These are phyloP conservation scores for Musca vetustissima DNA, from an alignment of 1,140 invertebrate genomes.

Conservation along the genomic window DNA sequence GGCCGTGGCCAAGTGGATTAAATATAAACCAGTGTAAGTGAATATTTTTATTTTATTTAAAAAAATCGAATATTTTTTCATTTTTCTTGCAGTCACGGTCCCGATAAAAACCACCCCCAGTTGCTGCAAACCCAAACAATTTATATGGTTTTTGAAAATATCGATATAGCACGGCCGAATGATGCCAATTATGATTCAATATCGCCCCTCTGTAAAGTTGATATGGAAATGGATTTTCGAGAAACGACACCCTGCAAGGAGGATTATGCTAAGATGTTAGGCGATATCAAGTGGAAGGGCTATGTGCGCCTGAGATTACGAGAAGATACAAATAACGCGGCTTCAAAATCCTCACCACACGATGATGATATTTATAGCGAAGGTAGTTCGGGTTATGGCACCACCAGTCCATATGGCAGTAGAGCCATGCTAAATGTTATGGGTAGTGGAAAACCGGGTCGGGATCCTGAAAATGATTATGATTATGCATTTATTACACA, in stretches of 20 bases:
- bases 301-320: conserved; percentile 48
- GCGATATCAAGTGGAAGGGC: conserved; percentile 48
- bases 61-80: not conserved
- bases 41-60: not conserved
- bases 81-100: conserved; percentile 42
- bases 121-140: conserved; percentile 66
- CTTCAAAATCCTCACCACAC: not conserved
- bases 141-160: conserved; percentile 72
- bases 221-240: conserved; percentile 61
- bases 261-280: conserved; percentile 38
- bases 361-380: conserved; percentile 35
- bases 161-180: conserved; percentile 69
- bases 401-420: conserved; percentile 26
- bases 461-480: conserved; percentile 34
- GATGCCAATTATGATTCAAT: conserved; percentile 57
- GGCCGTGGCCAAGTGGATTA: conserved; percentile 54
- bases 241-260: conserved; percentile 37
- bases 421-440: conserved; percentile 19
- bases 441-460: too few relatives aligned
- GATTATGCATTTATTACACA: conserved; percentile 47
- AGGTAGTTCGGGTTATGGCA: conserved; percentile 45
- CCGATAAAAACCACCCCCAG: conserved; percentile 56
- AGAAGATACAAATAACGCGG: too few relatives aligned
- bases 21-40: conserved; percentile 42
- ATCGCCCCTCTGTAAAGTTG: conserved; percentile 58